Evolutionary conservation across 2,888 invertebrate species (phyloP), one percentile per base, ranked within the genome.

Genomic region (Athalia rosae): DNA sequence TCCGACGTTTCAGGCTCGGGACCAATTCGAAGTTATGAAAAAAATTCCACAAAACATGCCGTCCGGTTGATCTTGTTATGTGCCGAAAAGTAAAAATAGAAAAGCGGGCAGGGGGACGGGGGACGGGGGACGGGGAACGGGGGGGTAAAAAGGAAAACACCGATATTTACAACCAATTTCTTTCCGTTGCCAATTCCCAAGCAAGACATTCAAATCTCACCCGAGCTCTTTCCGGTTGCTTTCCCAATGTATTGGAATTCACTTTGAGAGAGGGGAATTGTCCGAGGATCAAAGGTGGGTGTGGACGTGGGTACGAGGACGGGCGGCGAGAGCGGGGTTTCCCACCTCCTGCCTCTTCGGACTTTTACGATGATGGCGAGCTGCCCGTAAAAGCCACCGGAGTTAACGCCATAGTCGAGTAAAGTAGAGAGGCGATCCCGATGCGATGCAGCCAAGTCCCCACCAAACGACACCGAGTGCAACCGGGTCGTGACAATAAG

Each of bases 181-280:
- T 74, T 74, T 62, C 74, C 74, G 62, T 74, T 62, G 74, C 61
- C 74, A 74, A 74, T 85, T 85, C 81, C 81, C 76, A 48, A 79
- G 83, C 85, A 82, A 82, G 83, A 85, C 83, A 85, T 86, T 85
- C 82, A 82, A 86, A 85, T 86, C 82, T 82, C 82, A 80, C 80
- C 79, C 78, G 67, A 50, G 63, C 74, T 82, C 81, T 28, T 84
- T 86, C 84, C 83, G 80, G 84, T 82, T 81, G 80, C 83, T 81
- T 84, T 28, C 81, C 81, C 79, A 79, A 86, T 85, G 84, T 85
- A 85, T 86, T 84, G 85, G 85, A 85, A 86, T 84, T 84, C 82
- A 84, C 82, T 85, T 85, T 83, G 77, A 61, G 77, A 73, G 56
- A 62, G 79, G 78, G 64, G 66, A 76, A 78, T 71, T 76, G 80